A percentile compares a stretch with the other conserved stretches of the same genome.
These are phyloP conservation scores for Actinostola sp. DNA, from an alignment of 92 coral and sea anemone genomes.

Conservation along the genomic window DNA sequence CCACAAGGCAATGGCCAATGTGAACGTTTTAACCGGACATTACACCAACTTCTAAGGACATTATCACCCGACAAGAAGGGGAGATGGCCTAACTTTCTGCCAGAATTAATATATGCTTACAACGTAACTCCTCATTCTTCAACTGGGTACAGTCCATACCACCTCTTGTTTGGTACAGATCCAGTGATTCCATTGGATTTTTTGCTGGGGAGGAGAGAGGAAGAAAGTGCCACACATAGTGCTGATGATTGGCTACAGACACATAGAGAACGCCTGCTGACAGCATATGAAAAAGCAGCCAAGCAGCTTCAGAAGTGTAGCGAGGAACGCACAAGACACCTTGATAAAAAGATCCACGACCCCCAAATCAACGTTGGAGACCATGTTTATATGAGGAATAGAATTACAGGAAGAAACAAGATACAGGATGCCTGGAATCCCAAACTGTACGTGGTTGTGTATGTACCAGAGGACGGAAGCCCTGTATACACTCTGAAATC, in stretches of 20 bases:
- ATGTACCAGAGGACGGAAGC: slow-evolving; percentile 27
- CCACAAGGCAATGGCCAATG: slow-evolving; percentile 76
- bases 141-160: slow-evolving; percentile 57
- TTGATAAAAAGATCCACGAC: slow-evolving; percentile 35
- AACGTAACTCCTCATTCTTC: slow-evolving; percentile 60
- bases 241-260: slow-evolving; percentile 44
- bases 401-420: slow-evolving; percentile 48
- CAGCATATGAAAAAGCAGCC: slow-evolving; percentile 50
- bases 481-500: slow-evolving; percentile 31
- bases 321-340: slow-evolving; percentile 29
- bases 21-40: slow-evolving; percentile 63
- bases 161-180: slow-evolving; percentile 45
- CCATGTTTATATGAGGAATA: slow-evolving; percentile 44
- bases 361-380: slow-evolving; percentile 40
- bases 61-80: slow-evolving; percentile 40
- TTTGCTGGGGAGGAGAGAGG: slow-evolving; percentile 47
- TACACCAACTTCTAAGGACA: slow-evolving; percentile 50
- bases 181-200: slow-evolving; percentile 52
- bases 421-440: slow-evolving; percentile 60
- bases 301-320: slow-evolving; percentile 47
- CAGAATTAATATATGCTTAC: slow-evolving; percentile 63
- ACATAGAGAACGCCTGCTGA: slow-evolving; percentile 35
- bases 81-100: slow-evolving; percentile 49
- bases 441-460: slow-evolving; percentile 12
- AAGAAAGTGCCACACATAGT: slow-evolving; percentile 2